These are phyloP conservation scores for pig (Sus scrofa) DNA, from an alignment of 2,113 vertebrate species.

Conservation along the genomic window T2T-Sscrofa CM000830.6:41415501-41416000, in stretches of 20 bases:
- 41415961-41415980: conserved; percentile 70
- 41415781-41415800: conserved; percentile 51
- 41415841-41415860: conserved; percentile 68
- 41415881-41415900: conserved; percentile 78
- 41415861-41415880: conserved; percentile 72
- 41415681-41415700: conserved; percentile 56
- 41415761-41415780: conserved; percentile 67
- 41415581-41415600: conserved; percentile 68
- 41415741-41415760: conserved; percentile 63
- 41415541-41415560: conserved; percentile 46
- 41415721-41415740: conserved; percentile 47
- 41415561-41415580: conserved; percentile 69
- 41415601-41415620: conserved; percentile 45
- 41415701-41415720: conserved; percentile 54
- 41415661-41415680: conserved; percentile 52
- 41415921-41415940: conserved; percentile 42
- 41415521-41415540: conserved; percentile 66
- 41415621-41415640: conserved; percentile 70
- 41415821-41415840: conserved; percentile 72
- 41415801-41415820: conserved; percentile 64
- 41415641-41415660: conserved; percentile 66
- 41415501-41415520: conserved; percentile 70
- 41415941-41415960: conserved; percentile 73
- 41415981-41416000: neutral
- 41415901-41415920: conserved; percentile 74